Conservation (phyloP, 2,888 invertebrate genomes). For the Cheilosia impressa region DNA sequence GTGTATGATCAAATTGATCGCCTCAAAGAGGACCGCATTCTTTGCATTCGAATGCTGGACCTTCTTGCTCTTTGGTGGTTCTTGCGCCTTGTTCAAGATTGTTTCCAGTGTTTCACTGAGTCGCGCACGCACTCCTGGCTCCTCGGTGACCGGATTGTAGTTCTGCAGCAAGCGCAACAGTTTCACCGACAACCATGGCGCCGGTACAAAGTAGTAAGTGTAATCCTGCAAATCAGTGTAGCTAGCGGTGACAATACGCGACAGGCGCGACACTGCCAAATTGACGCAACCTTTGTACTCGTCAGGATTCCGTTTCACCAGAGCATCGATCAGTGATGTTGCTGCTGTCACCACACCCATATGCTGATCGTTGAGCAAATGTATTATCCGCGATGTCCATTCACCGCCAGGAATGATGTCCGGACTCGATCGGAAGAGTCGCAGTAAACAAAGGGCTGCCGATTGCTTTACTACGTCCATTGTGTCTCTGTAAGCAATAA, state of each 20-base stretch:
- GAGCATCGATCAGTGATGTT: conserved; percentile 97
- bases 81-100: conserved; percentile 99
- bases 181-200: conserved; percentile 99
- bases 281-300: conserved; percentile 99
- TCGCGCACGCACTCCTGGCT: conserved; percentile 97
- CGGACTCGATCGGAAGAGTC: conserved; percentile 96
- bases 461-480: conserved; percentile 99
- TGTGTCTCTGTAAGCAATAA: conserved; percentile 90
- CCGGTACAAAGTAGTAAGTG: conserved; percentile 99
- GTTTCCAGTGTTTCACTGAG: conserved; percentile 99
- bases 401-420: conserved; percentile 98
- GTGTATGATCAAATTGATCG: conserved; percentile 99
- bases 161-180: conserved; percentile 97
- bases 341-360: conserved; percentile 99
- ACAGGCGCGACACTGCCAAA: conserved; percentile 97
- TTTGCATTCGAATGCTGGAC: conserved; percentile 99
- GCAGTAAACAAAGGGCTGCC: conserved; percentile 97
- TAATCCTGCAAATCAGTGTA: conserved; percentile 99
- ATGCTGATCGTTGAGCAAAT: conserved; percentile 99
- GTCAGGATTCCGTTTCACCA: conserved; percentile 99
- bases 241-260: conserved; percentile 98
- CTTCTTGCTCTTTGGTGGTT: conserved; percentile 99
- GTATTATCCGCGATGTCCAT: conserved; percentile 99
- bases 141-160: conserved; percentile 98
- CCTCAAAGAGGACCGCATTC: conserved; percentile 99